A percentile compares a stretch with the other conserved stretches of the same genome.
phyloP scores from a whole-genome alignment of 2,888 invertebrate species.

The Oxycera nigricornis region DNA sequence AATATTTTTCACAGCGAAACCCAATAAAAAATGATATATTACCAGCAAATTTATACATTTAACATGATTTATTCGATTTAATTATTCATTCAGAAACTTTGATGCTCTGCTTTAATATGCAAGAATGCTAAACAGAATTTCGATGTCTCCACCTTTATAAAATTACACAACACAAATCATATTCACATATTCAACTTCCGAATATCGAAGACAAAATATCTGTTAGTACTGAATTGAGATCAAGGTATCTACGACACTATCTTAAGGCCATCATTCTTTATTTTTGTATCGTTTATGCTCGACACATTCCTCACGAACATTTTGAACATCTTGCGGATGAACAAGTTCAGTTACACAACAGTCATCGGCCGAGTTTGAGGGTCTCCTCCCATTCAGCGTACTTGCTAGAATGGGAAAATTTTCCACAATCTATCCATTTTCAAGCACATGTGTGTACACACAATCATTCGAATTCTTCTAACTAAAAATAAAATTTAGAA shows the following conservation, averaged over 20 bases:
- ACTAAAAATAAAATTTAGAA: not conserved
- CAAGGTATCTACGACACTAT: slow-evolving; percentile 17
- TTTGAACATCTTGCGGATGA: not conserved
- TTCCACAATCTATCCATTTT: not conserved
- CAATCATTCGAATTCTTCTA: not conserved
- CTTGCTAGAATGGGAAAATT: not conserved
- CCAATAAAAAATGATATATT: too few species aligned
- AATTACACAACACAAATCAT: not conserved
- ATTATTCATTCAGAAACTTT: too few species aligned
- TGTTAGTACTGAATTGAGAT: slow-evolving; percentile 3
- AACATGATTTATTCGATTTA: too few species aligned
- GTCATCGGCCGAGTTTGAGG: not conserved
- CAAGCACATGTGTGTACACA: not conserved
- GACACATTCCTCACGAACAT: not conserved
- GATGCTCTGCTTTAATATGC: too few species aligned
- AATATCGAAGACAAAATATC: slow-evolving; percentile 21
- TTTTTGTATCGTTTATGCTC: not conserved
- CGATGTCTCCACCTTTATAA: not conserved
- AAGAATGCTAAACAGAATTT: too few species aligned
- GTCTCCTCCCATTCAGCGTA: not conserved
- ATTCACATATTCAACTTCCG: not conserved
- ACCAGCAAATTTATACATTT: too few species aligned
- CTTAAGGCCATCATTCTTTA: not conserved
- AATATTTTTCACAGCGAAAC: too few species aligned
- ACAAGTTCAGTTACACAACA: not conserved